Evolutionary conservation across 2,797 vertebrate genomes (phyloP), one percentile per base, ranked within the genome.

Genomic region (Steatocranus sp.): DNA sequence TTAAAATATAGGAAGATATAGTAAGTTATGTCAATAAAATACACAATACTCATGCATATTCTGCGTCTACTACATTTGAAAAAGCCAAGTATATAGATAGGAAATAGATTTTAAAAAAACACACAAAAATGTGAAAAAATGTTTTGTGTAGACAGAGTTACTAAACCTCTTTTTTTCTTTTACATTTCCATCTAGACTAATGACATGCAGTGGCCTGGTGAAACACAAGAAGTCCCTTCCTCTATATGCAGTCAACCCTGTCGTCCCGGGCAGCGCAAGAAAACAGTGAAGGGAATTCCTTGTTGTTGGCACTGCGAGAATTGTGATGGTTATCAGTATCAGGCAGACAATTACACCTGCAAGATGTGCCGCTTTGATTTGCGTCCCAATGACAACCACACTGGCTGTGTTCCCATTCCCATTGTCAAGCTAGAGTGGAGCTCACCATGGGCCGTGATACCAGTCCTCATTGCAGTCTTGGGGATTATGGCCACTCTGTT

Each of bases 251-350:
- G 98, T 94, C 97, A 97, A 76, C 98, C 98, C 11, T 99, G 98
- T 89, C 97, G 96, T 50, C 96, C 97, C 0, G 98, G 98, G 0
- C 97, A 99, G 93, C 97, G 98, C 82, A 99, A 98, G 94, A 99
- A 99, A 94, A 95, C 96, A 1, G 98, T 98, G 85, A 99, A 99
- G 91, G 98, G 98, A 85, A 98, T 98, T 83, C 97, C 98, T 3
- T 99, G 98, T 93, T 99, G 98, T 79, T 99, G 98, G 98, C 98
- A 98, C 95, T 99, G 98, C 0, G 98, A 99, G 91, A 97, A 96
- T 73, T 99, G 98, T 48, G 97, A 98, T 0, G 98, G 98, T 5
- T 99, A 98, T 94, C 98, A 99, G 95, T 98, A 98, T 91, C 98
- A 98, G 91, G 97, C 97, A 49, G 98, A 99, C 18, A 97, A 97